phyloP scores from a whole-genome alignment of 2,113 vertebrate genomes.

The Bubalus kerabau region DNA sequence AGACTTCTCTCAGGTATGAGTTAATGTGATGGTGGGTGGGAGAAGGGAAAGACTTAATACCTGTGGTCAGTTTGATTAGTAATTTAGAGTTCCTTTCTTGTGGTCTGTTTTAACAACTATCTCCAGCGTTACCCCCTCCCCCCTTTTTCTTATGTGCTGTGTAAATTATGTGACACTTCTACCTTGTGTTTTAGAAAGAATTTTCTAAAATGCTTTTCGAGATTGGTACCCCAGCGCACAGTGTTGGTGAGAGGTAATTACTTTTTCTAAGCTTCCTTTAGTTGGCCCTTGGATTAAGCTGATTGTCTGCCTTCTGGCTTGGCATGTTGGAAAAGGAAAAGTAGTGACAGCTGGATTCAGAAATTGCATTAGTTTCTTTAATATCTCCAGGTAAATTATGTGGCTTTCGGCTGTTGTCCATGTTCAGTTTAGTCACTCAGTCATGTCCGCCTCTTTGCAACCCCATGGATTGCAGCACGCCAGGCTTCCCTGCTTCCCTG shows the following conservation, averaged over 20 bases:
- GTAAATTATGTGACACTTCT: not conserved
- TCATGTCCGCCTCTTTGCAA: not conserved
- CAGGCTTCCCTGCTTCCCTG: not conserved
- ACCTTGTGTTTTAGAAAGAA: not conserved
- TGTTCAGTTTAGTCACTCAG: not conserved
- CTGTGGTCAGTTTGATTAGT: not conserved
- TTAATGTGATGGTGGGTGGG: not conserved
- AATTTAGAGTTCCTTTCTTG: not conserved
- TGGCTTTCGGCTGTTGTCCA: not conserved
- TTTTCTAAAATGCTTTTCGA: constrained; percentile 21
- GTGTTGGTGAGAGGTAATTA: not conserved
- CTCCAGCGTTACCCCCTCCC: not conserved
- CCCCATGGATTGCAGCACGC: not conserved
- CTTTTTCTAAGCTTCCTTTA: not conserved
- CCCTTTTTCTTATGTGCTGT: not conserved
- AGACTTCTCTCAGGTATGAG: not conserved
- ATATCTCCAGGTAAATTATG: not conserved
- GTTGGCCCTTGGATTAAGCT: not conserved
- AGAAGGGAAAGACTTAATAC: not conserved
- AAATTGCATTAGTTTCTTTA: not conserved
- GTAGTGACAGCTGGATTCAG: not conserved
- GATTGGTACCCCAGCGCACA: not conserved
- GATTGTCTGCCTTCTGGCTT: not conserved
- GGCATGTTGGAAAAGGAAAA: not conserved
- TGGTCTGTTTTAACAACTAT: not conserved